These are phyloP conservation scores for Lycodopsis pacificus DNA, from an alignment of 2,797 vertebrate species.

Conservation along the genomic window DNA sequence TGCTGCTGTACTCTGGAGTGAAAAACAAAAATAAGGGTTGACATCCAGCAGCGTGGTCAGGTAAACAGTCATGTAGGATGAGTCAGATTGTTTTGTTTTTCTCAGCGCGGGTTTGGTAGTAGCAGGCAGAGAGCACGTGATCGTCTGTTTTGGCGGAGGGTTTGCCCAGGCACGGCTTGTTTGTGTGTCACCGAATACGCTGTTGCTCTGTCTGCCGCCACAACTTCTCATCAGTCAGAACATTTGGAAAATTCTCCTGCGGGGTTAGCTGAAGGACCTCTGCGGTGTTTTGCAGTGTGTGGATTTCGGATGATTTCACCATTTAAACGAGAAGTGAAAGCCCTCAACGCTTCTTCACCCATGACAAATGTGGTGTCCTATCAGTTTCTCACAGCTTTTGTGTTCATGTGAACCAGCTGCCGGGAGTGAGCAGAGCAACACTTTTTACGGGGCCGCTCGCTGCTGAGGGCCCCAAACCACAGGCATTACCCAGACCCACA, in stretches of 20 bases:
- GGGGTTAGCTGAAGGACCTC: conserved; percentile 38
- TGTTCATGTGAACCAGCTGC: conserved; percentile 29
- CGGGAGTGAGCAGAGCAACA: conserved; percentile 72
- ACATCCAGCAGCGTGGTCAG: conserved; percentile 69
- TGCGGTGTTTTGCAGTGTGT: conserved; percentile 27
- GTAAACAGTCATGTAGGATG: conserved; percentile 81
- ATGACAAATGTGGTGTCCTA: conserved; percentile 17
- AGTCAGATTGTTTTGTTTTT: conserved; percentile 79
- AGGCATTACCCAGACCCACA: conserved; percentile 88
- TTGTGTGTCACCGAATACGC: conserved; percentile 39
- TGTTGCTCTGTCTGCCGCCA: conserved; percentile 29
- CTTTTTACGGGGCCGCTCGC: conserved; percentile 78
- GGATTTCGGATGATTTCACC: conserved; percentile 45
- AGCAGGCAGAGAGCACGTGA: conserved; percentile 62
- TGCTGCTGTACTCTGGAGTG: conserved; percentile 27
- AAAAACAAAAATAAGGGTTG: conserved; percentile 51
- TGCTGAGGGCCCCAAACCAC: conserved; percentile 87
- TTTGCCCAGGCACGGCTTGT: conserved; percentile 48
- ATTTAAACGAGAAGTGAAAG: conserved; percentile 67
- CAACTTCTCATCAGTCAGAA: conserved; percentile 43
- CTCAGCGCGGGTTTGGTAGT: conserved; percentile 52
- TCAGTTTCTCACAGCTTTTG: conserved; percentile 9
- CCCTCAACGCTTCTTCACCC: conserved; percentile 12
- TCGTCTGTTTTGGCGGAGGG: conserved; percentile 61
- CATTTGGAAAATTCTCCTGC: conserved; percentile 31